Base-by-base conservation (phyloP, 2,113 vertebrate genomes). In the Actenoides hombroni region DNA sequence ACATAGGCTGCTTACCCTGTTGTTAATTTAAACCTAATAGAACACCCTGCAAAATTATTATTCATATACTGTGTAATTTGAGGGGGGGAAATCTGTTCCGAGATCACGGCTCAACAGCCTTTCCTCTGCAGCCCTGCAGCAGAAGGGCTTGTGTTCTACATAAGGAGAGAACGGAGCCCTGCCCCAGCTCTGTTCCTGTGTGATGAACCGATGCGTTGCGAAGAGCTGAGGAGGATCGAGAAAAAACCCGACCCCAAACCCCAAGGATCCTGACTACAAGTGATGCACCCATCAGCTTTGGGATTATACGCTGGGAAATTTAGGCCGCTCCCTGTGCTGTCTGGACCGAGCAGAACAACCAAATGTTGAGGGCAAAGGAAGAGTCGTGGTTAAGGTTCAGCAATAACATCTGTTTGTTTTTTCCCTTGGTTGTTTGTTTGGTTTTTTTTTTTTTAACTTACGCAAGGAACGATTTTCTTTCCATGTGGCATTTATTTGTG, bases 31-130 rank as follows among this genome's bases (percentile, higher is more conserved):
- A 94, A 78, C 46, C 23, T 59, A 39, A 40, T 0, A 80, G 46
- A 89, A 48, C 26, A 48, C 18, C 21, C 60, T 33, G 26, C 31
- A 80, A 88, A 89, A 53, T 63, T 49, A 46, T 35, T 39, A 33
- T 46, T 83, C 18, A 2, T 20, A 9, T 26, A 11, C 44, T 42
- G 11, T 2, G 16, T 61, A 57, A 77, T 51, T 53, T 40, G 23
- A 13, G 8, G 31, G 15, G 54, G 48, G 7, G 2, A 6, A 74
- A 70, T 49, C n/a, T 61, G 48, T 71, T 53, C 5, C 1, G 35
- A 35, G 18, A 73, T 8, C 2, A 0, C 4, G 21, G 40, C 18
- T 77, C 54, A 19, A 16, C 35, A 23, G 70, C 0, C 1, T 37
- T 53, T 80, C 5, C 68, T 53, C 57, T 59, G 33, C 51, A 56